Conservation (phyloP, 2,113 vertebrate species). For the Archocentrus centrarchus region DNA sequence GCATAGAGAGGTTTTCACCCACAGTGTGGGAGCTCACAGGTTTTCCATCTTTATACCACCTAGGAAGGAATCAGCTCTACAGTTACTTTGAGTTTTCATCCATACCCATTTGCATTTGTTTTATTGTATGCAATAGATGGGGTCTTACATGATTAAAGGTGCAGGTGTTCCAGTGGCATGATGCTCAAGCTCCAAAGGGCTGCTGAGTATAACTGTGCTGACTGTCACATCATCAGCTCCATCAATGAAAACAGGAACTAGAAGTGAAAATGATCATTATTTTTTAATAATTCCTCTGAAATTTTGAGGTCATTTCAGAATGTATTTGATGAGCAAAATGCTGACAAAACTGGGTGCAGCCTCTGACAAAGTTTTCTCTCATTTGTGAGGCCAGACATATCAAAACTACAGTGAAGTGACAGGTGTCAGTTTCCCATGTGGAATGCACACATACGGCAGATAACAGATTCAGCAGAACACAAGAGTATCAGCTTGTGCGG, state of each 20-base stretch:
- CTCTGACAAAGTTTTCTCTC: rapidly evolving
- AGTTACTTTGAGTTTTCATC: no score
- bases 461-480: not conserved
- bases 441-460: not conserved
- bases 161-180: constrained; percentile 85
- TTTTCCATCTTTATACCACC: no score
- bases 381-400: not conserved
- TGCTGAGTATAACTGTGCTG: constrained; percentile 85
- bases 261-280: constrained; percentile 19
- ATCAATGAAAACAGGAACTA: constrained; percentile 90
- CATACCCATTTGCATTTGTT: no score
- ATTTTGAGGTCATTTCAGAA: not conserved
- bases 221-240: constrained; percentile 83
- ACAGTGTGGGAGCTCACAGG: no score
- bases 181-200: constrained; percentile 89
- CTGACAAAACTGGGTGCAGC: not conserved
- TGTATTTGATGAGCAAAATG: not conserved
- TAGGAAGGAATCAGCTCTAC: no score
- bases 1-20: constrained; percentile 38
- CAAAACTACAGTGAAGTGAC: not conserved
- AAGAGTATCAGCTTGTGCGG: rapidly evolving
- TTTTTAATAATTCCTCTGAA: not conserved
- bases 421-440: constrained; percentile 40
- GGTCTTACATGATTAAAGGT: constrained; percentile 88
- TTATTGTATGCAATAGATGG: not conserved